Conservation (phyloP, 2,888 invertebrate species). For the Epicampocera succincta region DNA sequence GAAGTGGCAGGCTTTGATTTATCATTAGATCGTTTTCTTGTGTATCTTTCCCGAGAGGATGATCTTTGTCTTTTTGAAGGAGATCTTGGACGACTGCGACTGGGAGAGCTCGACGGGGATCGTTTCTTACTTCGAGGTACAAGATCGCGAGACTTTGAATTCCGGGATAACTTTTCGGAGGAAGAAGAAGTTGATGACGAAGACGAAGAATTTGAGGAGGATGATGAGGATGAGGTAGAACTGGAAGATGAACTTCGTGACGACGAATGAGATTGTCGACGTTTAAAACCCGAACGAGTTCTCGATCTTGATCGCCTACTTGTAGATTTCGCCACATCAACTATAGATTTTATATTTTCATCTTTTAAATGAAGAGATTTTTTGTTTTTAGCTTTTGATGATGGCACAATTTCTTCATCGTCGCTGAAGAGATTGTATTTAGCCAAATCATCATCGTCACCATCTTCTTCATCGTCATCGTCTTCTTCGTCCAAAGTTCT, state of each 20-base stretch:
- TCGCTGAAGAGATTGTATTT: conserved; percentile 91
- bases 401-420: conserved; percentile 80
- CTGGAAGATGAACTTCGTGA: conserved; percentile 68
- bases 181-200: conserved; percentile 75
- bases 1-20: conserved; percentile 18
- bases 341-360: conserved; percentile 13
- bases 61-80: conserved; percentile 26
- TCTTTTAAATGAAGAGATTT: conserved; percentile 36
- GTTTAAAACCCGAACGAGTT: conserved; percentile 57
- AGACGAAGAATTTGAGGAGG: conserved; percentile 75
- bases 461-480: conserved; percentile 83
- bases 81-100: conserved; percentile 63
- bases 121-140: conserved; percentile 69
- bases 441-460: conserved; percentile 87
- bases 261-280: conserved; percentile 50
- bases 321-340: conserved; percentile 22
- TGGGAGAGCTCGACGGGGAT: conserved; percentile 72
- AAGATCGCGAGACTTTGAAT: conserved; percentile 71
- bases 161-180: conserved; percentile 70
- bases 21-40: conserved; percentile 37
- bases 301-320: conserved; percentile 63
- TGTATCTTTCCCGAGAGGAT: conserved; percentile 25
- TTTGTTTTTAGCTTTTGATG: conserved; percentile 55
- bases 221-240: conserved; percentile 65
- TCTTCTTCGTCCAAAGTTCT: conserved; percentile 77